These are phyloP conservation scores for Urosaurus nigricauda DNA, from an alignment of 2,797 vertebrate species.

Conservation along the genomic window DNA sequence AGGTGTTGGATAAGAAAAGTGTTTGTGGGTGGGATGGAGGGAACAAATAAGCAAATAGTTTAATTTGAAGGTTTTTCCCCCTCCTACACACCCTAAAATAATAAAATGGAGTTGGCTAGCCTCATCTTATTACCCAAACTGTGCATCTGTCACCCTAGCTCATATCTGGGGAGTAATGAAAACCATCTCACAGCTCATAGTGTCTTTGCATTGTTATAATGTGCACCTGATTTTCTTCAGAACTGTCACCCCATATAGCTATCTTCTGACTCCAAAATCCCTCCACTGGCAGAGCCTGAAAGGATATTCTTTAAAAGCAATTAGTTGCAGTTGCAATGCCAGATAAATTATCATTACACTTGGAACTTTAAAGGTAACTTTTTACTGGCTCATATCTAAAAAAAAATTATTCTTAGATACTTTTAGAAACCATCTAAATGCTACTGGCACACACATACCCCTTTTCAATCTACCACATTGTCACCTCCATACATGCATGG, in stretches of 20 bases:
- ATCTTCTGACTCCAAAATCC: background rate
- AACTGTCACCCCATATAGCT: background rate
- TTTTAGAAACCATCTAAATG: background rate
- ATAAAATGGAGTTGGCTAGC: background rate
- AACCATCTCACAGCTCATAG: background rate
- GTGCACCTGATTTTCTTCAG: slow-evolving; percentile 4
- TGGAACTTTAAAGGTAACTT: background rate
- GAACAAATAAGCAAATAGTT: background rate
- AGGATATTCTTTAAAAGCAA: background rate
- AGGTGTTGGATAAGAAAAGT: too few species aligned
- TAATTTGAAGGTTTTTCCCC: background rate
- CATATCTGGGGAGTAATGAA: background rate
- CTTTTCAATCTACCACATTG: background rate
- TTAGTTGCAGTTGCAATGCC: background rate
- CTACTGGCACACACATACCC: background rate
- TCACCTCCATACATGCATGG: background rate
- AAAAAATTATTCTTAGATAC: background rate
- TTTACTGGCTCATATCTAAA: background rate
- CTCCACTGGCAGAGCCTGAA: background rate
- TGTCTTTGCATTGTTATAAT: rapidly evolving
- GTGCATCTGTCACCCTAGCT: background rate
- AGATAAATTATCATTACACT: background rate
- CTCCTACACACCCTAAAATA: background rate
- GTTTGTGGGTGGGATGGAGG: background rate
- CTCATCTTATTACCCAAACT: background rate